Base-by-base conservation (phyloP, 2,797 vertebrate species). In the Leptoclinus maculatus region DNA sequence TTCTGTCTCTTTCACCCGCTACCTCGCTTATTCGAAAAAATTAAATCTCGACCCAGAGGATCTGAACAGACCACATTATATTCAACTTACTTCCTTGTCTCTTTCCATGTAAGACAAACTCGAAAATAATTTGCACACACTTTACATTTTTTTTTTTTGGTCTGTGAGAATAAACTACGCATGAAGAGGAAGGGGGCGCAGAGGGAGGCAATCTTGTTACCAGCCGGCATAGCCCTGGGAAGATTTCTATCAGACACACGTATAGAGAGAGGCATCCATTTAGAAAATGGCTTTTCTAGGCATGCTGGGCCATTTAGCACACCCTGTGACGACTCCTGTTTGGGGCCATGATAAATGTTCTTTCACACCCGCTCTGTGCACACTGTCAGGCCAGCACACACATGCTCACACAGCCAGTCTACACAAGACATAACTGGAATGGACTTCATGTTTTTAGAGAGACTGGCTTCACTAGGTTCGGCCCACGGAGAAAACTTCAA, bases 231-330 rank as follows among this genome's bases (percentile, higher is more conserved):
- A 91, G 92, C 94, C 93, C 91, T 90, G 91, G 92, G 94, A 95
- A 94, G 94, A 95, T 95, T 95, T 95, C 93, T 91, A 95, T 95
- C 95, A 95, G 93, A 92, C 89, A 91, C 93, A 95, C 90, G 89
- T 94, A 95, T 91, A 91, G 91, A 92, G 91, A 93, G 92, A 95
- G 92, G 94, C 95, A 95, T 95, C 95, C 95, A 95, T 95, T 96
- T 96, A 95, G 94, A 95, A 96, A 96, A 96, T 95, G 91, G 94
- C 93, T 95, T 95, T 95, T 95, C 94, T 90, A 94, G 93, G 91
- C 95, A 95, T 83, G 94, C 94, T 95, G 95, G 94, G 93, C 94
- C 95, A 95, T 95, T 96, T 95, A 95, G 93, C 94, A 92, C 94
- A 93, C 93, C 93, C 93, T 92, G 93, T 92, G 93, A 95, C 87